Percentiles rank a stretch among this genome's conserved stretches.
Conservation (phyloP, 1,140 invertebrate genomes). For the Pachypeltis micranthus region DNA sequence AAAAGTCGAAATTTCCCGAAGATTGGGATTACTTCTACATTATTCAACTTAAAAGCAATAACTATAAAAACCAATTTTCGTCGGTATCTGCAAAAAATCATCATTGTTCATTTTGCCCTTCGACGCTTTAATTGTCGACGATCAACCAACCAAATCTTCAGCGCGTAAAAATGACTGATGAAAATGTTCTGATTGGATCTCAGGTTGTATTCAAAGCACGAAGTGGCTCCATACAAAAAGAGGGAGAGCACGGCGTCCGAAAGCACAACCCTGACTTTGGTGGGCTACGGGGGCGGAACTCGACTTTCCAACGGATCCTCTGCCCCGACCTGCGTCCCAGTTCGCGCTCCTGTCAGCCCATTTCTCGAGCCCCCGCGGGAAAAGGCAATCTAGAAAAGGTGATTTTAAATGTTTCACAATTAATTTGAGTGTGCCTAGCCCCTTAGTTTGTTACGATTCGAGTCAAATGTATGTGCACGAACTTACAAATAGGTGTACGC, state of each 20-base stretch:
- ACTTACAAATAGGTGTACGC: background rate
- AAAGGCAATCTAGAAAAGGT: slow-evolving; percentile 8
- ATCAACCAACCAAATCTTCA: too few species aligned
- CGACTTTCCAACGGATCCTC: slow-evolving; percentile 12
- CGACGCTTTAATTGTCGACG: too few species aligned
- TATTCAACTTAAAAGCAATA: too few species aligned
- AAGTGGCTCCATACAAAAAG: slow-evolving; percentile 38
- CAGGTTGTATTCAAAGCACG: slow-evolving; percentile 16
- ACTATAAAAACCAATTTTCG: too few species aligned
- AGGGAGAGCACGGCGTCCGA: slow-evolving; percentile 55
- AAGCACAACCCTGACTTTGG: slow-evolving; percentile 53
- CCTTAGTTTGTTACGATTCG: background rate
- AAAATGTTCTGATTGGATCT: too few species aligned
- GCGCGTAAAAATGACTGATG: too few species aligned
- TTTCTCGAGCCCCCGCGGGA: background rate
- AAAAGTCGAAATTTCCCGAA: too few species aligned
- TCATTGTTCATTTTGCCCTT: too few species aligned
- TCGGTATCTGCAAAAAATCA: too few species aligned
- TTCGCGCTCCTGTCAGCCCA: slow-evolving; percentile 9
- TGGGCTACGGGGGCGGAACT: slow-evolving; percentile 33
- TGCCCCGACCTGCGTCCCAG: background rate
- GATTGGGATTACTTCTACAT: too few species aligned
- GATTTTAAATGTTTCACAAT: background rate
- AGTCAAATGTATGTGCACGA: background rate
- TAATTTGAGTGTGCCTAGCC: background rate